These are phyloP conservation scores for Sycophila sp. DNA, from an alignment of 1,140 invertebrate species.

Conservation along the genomic window DNA sequence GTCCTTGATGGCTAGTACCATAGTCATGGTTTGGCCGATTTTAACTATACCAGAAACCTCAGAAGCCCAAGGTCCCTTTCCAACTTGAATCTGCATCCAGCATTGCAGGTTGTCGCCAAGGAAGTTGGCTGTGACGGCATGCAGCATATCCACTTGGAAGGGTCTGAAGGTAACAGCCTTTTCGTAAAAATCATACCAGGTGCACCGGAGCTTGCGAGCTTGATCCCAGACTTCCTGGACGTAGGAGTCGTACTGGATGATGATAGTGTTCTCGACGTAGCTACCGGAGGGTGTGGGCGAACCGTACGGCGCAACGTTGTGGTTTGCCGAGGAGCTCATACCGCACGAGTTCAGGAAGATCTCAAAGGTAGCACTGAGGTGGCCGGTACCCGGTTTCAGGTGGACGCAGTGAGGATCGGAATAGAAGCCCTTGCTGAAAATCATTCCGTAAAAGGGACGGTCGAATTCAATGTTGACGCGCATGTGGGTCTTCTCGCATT, in stretches of 20 bases:
- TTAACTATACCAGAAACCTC: slow-evolving; percentile 95
- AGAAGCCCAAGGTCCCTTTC: slow-evolving; percentile 93
- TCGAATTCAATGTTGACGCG: slow-evolving; percentile 94
- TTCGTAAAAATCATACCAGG: slow-evolving; percentile 96
- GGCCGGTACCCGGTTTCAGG: slow-evolving; percentile 87
- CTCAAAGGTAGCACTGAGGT: slow-evolving; percentile 89
- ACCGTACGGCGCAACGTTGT: slow-evolving; percentile 79
- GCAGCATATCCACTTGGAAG: slow-evolving; percentile 93
- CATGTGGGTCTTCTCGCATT: slow-evolving; percentile 96
- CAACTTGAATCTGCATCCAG: slow-evolving; percentile 97
- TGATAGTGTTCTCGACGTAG: slow-evolving; percentile 94
- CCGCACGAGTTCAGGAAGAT: slow-evolving; percentile 92
- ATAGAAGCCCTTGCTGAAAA: slow-evolving; percentile 93
- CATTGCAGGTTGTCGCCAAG: slow-evolving; percentile 93
- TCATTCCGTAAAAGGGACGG: slow-evolving; percentile 94
- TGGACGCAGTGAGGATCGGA: slow-evolving; percentile 92
- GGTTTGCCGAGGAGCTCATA: slow-evolving; percentile 87
- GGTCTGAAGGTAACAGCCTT: slow-evolving; percentile 93
- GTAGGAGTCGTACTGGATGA: slow-evolving; percentile 94
- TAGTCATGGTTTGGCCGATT: slow-evolving; percentile 96
- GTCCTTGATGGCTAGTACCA: slow-evolving; percentile 94
- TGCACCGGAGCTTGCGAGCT: slow-evolving; percentile 86
- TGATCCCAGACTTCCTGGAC: slow-evolving; percentile 93
- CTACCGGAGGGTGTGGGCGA: slow-evolving; percentile 89
- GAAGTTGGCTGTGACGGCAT: slow-evolving; percentile 94